Evolutionary conservation across 2,888 invertebrate genomes (phyloP), one percentile per base, ranked within the genome.

Genomic region (Eupithecia centaureata): DNA sequence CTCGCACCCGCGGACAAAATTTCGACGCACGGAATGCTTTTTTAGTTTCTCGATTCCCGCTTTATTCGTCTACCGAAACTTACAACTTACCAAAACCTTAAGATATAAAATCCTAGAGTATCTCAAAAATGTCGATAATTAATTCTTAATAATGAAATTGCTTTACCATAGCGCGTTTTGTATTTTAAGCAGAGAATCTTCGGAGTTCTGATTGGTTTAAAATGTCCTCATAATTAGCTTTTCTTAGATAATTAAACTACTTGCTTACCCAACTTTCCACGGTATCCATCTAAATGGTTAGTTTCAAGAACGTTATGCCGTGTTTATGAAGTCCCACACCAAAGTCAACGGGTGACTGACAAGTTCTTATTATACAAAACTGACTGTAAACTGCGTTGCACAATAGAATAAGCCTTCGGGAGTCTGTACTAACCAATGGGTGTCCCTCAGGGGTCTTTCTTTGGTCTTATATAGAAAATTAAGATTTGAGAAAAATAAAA

Each of bases 211-310:
- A 54, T 73, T 61, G 60, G 13, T 42, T 38, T 28, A n/a, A 59
- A 60, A 25, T 42, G 38, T 38, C 27, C 33, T 35, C 25, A 22
- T 35, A 35, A 58, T 58, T 25, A 58, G 35, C 35, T 33, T 30
- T 32, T 57, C 57, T 57, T 58, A 54, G 52, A 54, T 54, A 54
- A 54, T 61, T 63, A 47, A 51, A 73, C 75, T 74, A 54, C 52
- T 54, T 28, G 52, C 28, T 54, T 54, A 54, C n/a, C n/a, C 52
- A 15, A 15, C 54, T 54, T 54, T 54, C n/a, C 15, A n/a, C 15
- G 54, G 28, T 54, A 54, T 15, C 15, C 5, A 27, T 15, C 27
- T 13, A 5, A 54, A 54, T 54, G 13, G 28, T n/a, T 13, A 28
- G 28, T 15, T 15, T 15, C 28, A 28, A 54, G 52, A 27, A 52